These are phyloP conservation scores for Ailuropoda melanoleuca DNA, from an alignment of 2,113 vertebrate species.

Conservation along the genomic window DNA sequence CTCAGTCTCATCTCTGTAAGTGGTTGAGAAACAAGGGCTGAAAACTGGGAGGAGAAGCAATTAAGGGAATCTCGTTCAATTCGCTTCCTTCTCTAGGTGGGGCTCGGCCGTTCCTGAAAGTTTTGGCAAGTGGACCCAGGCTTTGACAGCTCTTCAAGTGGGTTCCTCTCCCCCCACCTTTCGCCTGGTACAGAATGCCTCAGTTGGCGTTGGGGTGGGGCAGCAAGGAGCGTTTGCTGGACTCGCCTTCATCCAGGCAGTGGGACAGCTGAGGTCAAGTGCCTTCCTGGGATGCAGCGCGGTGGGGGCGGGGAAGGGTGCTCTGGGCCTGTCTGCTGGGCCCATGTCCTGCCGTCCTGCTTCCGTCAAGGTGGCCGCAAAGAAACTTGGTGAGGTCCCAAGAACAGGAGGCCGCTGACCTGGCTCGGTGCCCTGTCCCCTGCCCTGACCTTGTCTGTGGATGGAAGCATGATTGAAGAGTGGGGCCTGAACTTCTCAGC, in stretches of 20 bases:
- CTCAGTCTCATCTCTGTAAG: neutral
- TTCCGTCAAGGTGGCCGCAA: neutral
- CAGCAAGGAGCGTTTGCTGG: neutral
- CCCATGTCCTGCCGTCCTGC: neutral
- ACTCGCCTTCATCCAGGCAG: neutral
- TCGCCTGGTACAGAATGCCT: neutral
- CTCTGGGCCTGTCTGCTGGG: neutral
- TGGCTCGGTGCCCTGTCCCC: neutral
- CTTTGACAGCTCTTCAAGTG: neutral
- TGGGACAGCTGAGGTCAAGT: constrained; percentile 44
- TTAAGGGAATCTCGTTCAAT: neutral
- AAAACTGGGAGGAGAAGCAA: neutral
- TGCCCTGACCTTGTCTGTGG: neutral
- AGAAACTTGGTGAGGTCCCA: neutral
- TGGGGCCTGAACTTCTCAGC: neutral
- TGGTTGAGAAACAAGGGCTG: neutral
- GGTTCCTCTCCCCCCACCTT: neutral
- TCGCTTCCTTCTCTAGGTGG: neutral
- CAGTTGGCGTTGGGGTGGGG: constrained; percentile 10
- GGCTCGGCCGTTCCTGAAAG: neutral
- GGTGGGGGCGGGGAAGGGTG: neutral
- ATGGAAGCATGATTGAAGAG: neutral
- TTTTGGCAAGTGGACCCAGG: neutral
- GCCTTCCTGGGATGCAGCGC: neutral
- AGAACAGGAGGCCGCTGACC: neutral